Evolutionary conservation across 2,888 invertebrate species (phyloP).

Genomic region (Hirtodrosophila alboralis): DNA sequence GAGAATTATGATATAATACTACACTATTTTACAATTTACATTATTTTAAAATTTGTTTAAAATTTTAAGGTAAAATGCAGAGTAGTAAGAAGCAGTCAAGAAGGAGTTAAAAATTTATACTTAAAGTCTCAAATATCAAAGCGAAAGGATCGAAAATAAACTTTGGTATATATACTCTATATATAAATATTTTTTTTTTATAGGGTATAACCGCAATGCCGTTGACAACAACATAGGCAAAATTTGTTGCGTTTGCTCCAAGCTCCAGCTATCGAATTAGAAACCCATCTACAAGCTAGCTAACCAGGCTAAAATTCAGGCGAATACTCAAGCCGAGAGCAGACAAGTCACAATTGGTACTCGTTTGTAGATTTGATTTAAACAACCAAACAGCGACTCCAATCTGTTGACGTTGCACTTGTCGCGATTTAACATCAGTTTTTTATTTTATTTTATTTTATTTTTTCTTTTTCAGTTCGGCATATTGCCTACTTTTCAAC

Average conservation of each 20-base stretch:
- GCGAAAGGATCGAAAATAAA: no score
- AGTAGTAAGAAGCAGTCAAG: no score
- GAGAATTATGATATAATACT: no score
- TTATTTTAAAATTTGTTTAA: no score
- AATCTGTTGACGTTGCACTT: slow-evolving; percentile 65
- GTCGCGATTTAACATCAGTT: slow-evolving; percentile 61
- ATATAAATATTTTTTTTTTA: no score
- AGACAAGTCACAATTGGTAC: slow-evolving; percentile 46
- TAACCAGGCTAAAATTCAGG: slow-evolving; percentile 39
- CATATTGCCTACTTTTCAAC: slow-evolving; percentile 71
- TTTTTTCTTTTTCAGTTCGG: no score
- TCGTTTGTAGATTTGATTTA: slow-evolving; percentile 20
- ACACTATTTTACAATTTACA: no score
- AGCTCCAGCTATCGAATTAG: slow-evolving; percentile 28
- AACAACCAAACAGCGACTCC: slow-evolving; percentile 30
- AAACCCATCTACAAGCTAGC: slow-evolving; percentile 64
- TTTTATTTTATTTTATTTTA: no score
- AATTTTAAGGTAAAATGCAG: no score
- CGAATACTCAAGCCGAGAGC: slow-evolving; percentile 17
- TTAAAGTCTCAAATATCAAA: no score
- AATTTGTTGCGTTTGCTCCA: slow-evolving; percentile 58
- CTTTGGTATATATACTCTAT: no score
- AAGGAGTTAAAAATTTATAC: no score
- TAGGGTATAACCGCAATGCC: slow-evolving; percentile 23
- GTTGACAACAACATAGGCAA: slow-evolving; percentile 37